Percentiles rank a stretch among this genome's conserved stretches.
These are phyloP conservation scores for Cydia amplana DNA, from an alignment of 1,140 invertebrate species.

Conservation along the genomic window DNA sequence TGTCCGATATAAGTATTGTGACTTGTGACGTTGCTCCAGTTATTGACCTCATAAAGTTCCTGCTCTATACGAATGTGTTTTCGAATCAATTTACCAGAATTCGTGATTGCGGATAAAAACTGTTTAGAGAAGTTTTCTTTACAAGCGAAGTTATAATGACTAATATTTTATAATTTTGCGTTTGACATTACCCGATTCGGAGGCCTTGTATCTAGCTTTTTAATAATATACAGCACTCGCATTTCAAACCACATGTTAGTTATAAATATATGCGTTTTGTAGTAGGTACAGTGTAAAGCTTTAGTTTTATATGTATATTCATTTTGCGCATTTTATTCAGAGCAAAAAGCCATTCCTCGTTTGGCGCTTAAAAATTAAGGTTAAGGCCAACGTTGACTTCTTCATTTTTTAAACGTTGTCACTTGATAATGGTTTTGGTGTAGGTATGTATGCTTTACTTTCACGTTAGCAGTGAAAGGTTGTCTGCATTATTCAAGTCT, in stretches of 20 bases:
- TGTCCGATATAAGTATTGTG: not conserved
- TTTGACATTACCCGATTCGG: too few relatives aligned
- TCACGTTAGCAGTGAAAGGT: slow-evolving; percentile 16
- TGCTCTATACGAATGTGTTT: not conserved
- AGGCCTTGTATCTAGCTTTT: too few relatives aligned
- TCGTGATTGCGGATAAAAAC: not conserved
- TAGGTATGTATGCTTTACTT: not conserved
- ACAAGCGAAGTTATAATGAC: too few relatives aligned
- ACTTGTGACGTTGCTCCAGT: slow-evolving; percentile 10
- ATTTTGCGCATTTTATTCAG: too few relatives aligned
- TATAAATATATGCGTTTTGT: too few relatives aligned
- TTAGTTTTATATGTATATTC: too few relatives aligned
- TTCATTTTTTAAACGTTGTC: slow-evolving; percentile 7
- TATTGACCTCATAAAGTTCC: slow-evolving; percentile 11
- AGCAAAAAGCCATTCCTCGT: too few relatives aligned
- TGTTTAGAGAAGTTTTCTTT: too few relatives aligned
- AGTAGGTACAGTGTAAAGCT: too few relatives aligned
- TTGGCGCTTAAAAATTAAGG: slow-evolving; percentile 10
- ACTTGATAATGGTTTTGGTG: not conserved
- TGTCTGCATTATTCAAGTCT: not conserved
- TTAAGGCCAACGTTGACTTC: not conserved
- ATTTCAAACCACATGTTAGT: too few relatives aligned
- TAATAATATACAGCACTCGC: too few relatives aligned
- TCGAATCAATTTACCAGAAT: not conserved
- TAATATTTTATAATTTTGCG: too few relatives aligned